A percentile compares a stretch with the other conserved stretches of the same genome.
These are phyloP conservation scores for Thyatira batis DNA, from an alignment of 2,888 invertebrate species.

Conservation along the genomic window DNA sequence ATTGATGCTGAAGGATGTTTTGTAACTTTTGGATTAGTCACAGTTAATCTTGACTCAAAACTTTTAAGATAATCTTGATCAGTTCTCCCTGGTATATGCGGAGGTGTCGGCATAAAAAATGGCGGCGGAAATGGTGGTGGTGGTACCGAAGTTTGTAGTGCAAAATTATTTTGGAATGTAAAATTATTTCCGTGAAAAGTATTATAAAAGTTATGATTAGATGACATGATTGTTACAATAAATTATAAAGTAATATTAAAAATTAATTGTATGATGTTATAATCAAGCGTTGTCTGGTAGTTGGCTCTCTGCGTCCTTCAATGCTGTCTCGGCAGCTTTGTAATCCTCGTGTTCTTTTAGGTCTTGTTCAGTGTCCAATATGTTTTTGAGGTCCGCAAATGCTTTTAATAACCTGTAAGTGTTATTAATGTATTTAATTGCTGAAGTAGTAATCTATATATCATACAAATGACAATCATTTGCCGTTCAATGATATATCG, in stretches of 20 bases:
- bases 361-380: conserved; percentile 88
- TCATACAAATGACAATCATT: background rate
- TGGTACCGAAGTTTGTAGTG: conserved; percentile 27
- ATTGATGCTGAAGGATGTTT: conserved; percentile 36
- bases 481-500: no score
- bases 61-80: conserved; percentile 56
- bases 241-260: conserved; percentile 46
- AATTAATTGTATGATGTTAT: conserved; percentile 42
- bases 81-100: conserved; percentile 15
- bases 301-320: conserved; percentile 86
- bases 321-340: conserved; percentile 84
- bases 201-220: conserved; percentile 63
- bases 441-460: background rate
- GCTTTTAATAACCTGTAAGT: conserved; percentile 86
- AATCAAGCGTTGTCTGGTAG: conserved; percentile 63
- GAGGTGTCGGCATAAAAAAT: conserved; percentile 35
- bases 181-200: conserved; percentile 51
- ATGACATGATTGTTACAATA: conserved; percentile 68
- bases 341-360: conserved; percentile 89
- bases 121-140: conserved; percentile 48
- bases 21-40: conserved; percentile 5
- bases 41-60: conserved; percentile 36
- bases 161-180: conserved; percentile 64
- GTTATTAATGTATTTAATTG: background rate
- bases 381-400: conserved; percentile 87